These are phyloP conservation scores for Taxidea taxus DNA, from an alignment of 2,113 vertebrate species.

Conservation along the genomic window DNA sequence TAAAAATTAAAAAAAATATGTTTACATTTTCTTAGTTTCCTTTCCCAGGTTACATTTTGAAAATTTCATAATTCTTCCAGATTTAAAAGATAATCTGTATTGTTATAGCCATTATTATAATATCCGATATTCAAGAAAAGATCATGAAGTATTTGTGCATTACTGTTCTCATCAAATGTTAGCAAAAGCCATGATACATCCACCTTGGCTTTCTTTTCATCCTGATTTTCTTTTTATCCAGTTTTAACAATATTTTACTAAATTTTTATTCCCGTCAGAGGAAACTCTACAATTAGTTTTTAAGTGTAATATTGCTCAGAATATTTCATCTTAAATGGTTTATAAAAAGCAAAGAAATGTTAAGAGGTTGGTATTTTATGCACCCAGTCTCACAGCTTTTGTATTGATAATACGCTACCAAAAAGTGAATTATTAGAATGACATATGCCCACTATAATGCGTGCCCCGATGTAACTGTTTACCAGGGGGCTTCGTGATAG, in stretches of 20 bases:
- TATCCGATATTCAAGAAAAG: neutral
- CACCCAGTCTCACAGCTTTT: neutral
- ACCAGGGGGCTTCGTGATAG: too few species aligned
- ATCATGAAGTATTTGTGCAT: neutral
- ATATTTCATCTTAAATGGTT: neutral
- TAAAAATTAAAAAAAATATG: neutral
- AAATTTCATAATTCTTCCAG: neutral
- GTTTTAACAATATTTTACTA: neutral
- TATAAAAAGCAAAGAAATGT: neutral
- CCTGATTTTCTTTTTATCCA: neutral
- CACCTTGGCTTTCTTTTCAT: neutral
- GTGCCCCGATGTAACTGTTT: neutral
- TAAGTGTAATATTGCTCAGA: neutral
- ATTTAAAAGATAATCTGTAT: neutral
- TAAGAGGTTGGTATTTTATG: neutral
- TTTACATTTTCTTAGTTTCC: neutral
- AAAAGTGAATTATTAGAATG: neutral
- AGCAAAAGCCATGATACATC: neutral
- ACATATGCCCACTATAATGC: fast-evolving
- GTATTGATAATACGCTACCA: fast-evolving
- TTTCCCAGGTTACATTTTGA: neutral
- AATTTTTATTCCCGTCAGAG: neutral
- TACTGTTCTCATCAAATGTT: neutral
- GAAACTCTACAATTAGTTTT: neutral
- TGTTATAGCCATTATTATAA: neutral